Conservation (phyloP, 2,113 vertebrate genomes). For the Noctilio leporinus region DNA sequence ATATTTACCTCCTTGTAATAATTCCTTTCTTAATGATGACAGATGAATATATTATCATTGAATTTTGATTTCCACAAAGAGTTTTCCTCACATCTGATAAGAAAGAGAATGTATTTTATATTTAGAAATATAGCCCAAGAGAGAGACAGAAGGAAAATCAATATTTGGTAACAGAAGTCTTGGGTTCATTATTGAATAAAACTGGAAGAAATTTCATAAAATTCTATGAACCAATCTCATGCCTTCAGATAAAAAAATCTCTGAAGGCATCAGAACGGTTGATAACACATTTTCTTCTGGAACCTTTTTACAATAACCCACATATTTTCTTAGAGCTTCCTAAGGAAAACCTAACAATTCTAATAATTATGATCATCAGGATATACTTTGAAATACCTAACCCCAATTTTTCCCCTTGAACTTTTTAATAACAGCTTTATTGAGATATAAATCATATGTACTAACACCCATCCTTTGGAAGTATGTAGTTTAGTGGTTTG, state of each 20-base stretch:
- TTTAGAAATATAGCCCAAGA: slow-evolving; percentile 35
- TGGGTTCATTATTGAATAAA: slow-evolving; percentile 43
- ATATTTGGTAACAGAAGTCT: slow-evolving; percentile 24
- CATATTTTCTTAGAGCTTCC: not conserved
- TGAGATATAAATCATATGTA: not conserved
- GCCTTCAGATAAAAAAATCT: not conserved
- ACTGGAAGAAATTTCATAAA: slow-evolving; percentile 43
- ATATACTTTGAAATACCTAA: not conserved
- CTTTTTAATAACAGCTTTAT: not conserved
- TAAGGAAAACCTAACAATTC: not conserved
- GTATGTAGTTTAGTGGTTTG: not conserved
- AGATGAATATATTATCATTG: not conserved
- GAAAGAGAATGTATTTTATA: not conserved
- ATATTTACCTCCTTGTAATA: not conserved
- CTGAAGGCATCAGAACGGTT: not conserved
- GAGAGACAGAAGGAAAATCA: slow-evolving; percentile 30
- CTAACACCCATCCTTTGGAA: not conserved
- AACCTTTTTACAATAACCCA: not conserved
- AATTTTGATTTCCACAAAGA: slow-evolving; percentile 27
- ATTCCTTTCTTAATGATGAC: not conserved
- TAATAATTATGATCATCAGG: not conserved
- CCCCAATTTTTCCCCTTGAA: not conserved
- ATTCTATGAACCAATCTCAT: not conserved
- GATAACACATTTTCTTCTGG: not conserved
- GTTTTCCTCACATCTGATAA: slow-evolving; percentile 9